phyloP scores from a whole-genome alignment of 2,888 invertebrate species.

The Cerastis leucographa region DNA sequence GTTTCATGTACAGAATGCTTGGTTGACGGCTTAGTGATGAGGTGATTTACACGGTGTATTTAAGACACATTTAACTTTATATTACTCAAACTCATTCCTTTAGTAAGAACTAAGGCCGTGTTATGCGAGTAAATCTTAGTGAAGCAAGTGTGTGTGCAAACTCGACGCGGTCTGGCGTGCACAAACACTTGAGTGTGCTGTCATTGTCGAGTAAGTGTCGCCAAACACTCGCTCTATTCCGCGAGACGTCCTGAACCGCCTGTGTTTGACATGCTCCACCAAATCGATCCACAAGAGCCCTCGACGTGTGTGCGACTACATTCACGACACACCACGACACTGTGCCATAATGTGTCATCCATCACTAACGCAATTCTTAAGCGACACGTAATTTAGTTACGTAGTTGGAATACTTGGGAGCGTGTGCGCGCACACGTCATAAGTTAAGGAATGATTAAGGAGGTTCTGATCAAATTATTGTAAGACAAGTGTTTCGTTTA shows the following conservation, averaged over 20 bases:
- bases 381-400: conserved; percentile 64
- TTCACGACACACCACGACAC: conserved; percentile 62
- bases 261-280: conserved; percentile 80
- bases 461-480: conserved; percentile 76
- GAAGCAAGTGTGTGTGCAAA: conserved; percentile 75
- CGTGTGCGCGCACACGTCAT: conserved; percentile 63
- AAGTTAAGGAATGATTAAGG: conserved; percentile 74
- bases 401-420: conserved; percentile 65
- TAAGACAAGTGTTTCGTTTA: conserved; percentile 71
- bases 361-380: conserved; percentile 64
- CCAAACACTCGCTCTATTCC: conserved; percentile 77
- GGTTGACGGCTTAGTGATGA: too few species aligned
- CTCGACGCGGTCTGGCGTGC: conserved; percentile 71
- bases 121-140: conserved; percentile 75
- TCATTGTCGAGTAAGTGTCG: conserved; percentile 80
- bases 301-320: conserved; percentile 65
- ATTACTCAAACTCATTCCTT: conserved; percentile 22
- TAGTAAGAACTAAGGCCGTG: conserved; percentile 66
- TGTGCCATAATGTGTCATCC: conserved; percentile 63
- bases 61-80: conserved; percentile 30
- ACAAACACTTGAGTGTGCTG: conserved; percentile 76
- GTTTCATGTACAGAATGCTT: too few species aligned
- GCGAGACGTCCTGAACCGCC: conserved; percentile 75
- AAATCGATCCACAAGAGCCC: conserved; percentile 80
- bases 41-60: too few species aligned